Base-by-base conservation (phyloP, 2,113 vertebrate genomes). In the Clinocottus analis region DNA sequence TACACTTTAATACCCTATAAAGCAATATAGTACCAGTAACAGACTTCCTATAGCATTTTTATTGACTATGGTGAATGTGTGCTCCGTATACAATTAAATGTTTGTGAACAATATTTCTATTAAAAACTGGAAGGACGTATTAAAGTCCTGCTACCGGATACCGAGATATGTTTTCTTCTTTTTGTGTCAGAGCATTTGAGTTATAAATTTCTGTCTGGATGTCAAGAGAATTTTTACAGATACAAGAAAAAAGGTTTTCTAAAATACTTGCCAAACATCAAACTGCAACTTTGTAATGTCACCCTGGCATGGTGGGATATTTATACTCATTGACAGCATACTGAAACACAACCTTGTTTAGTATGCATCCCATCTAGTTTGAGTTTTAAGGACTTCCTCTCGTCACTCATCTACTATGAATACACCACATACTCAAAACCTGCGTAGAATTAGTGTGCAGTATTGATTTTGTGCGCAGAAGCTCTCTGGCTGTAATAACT, bases 361-460 rank as follows among this genome's bases (percentile, higher is more conserved):
- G 9, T 19, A 29, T 41, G 23, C 21, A 29, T 16, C 10, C 19
- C 19, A 2, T 17, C 14, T 49, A 23, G 37, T 77, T 45, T 41
- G n/a, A 37, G 69, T 45, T 39, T 25, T 53, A 29, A 13, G 9
- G 5, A 35, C 45, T 56, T 75, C 3, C 25, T 82, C 23, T 23
- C 4, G n/a, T 70, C 23, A 59, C 23, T 35, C 27, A 23, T 27
- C n/a, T 8, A 61, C 13, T 49, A n/a, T 31, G 25, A 68, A 76
- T 23, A 59, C 10, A 31, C 14, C 19, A 29, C 56, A 75, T 17
- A 39, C n/a, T 61, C 13, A 62, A 74, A 77, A 64, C 64, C 59
- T 72, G 5, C 7, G 17, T 21, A 51, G 31, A 62, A 58, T 58
- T 58, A 59, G 9, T 67, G 31, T 9, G 7, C 19, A 3, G 16